Evolutionary conservation across 2,113 vertebrate species (phyloP), one percentile per base, ranked within the genome.

Genomic region (Psephotus haematonotus): DNA sequence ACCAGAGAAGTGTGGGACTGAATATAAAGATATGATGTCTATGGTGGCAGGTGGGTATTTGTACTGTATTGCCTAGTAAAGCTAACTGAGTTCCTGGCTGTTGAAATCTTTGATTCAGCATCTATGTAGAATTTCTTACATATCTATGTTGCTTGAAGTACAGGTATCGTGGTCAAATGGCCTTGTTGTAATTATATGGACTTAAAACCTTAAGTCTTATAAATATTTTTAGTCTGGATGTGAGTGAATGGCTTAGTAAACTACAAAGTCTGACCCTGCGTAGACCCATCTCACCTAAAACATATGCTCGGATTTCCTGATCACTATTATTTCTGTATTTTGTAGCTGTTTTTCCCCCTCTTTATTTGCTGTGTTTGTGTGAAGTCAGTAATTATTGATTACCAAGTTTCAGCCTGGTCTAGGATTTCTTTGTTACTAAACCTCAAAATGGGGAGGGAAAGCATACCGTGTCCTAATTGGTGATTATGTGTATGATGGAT

Each of bases 401-500:
- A 27, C 8, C 44, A 49, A 7, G 13, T 65, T 79, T 31, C 43
- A 59, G 17, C 44, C 25, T 25, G 12, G 10, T 57, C 11, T 74
- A 31, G 31, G 47, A 47, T n/a, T 57, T 57, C 20, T 62, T 94
- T 67, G n/a, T 53, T 29, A 35, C 11, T 5, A 23, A 75, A 52
- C 6, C 41, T 62, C 4, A 46, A 81, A 39, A 31, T 33, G 8
- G 19, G 13, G 6, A 43, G 6, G 17, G 35, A 41, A 83, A 78
- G 2, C 17, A 19, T 9, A 18, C 8, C 3, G 6, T 60, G 17
- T 76, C 9, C 20, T 50, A 35, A 18, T 7, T 37, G 15, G 7
- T 1, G 3, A 23, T 39, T 2, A 3, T 1, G 2, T 23, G 3
- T 46, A 17, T 20, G 17, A 44, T 52, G 8, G 4, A 9, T 70